phyloP scores from a whole-genome alignment of 2,797 vertebrate species.

The Podarcis lilfordi region DNA sequence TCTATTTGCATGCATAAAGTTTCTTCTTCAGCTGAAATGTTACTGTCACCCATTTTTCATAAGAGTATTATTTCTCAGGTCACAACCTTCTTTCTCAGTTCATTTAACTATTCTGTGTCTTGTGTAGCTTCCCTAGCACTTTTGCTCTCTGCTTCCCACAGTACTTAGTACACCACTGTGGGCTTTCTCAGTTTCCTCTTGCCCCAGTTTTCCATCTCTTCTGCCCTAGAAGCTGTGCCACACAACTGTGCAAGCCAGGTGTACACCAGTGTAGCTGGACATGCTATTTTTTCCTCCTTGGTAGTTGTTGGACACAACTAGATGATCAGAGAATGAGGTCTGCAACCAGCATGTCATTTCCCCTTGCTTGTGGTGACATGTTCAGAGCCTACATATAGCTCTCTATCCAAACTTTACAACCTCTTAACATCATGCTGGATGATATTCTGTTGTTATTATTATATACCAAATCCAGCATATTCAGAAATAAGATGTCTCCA shows the following conservation, averaged over 20 bases:
- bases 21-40: background rate
- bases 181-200: background rate
- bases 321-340: background rate
- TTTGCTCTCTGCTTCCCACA: background rate
- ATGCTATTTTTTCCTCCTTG: background rate
- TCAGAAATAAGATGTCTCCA: background rate
- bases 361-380: background rate
- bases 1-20: background rate
- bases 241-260: background rate
- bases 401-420: background rate
- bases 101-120: background rate
- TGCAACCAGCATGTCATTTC: background rate
- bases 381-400: background rate
- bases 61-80: background rate
- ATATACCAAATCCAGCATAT: background rate
- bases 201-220: background rate
- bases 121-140: background rate
- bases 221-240: background rate
- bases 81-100: background rate
- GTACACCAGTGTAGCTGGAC: background rate
- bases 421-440: background rate
- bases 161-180: background rate
- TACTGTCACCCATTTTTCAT: background rate
- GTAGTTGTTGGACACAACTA: background rate
- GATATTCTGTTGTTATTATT: background rate